Percentiles rank a stretch among this genome's conserved stretches.
These are phyloP conservation scores for Oophaga sylvatica DNA, from an alignment of 2,797 vertebrate genomes.

Conservation along the genomic window DNA sequence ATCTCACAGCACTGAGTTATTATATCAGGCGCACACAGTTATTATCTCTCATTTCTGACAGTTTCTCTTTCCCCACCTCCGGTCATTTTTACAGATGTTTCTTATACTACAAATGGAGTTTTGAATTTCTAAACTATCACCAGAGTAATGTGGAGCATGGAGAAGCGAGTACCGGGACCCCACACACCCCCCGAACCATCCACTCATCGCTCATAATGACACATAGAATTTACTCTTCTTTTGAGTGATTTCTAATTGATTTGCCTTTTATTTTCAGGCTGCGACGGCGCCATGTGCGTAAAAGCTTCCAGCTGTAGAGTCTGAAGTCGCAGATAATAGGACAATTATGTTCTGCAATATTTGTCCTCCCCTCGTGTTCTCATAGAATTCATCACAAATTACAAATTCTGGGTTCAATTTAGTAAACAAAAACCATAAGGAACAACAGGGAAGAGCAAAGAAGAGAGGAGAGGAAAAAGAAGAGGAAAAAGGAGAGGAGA, in stretches of 20 bases:
- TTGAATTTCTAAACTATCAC: background rate
- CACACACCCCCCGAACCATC: background rate
- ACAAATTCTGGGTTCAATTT: background rate
- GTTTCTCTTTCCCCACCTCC: background rate
- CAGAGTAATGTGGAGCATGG: background rate
- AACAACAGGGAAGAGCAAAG: background rate
- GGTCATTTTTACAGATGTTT: background rate
- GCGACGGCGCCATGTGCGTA: background rate
- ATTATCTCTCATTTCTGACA: background rate
- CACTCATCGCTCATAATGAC: background rate
- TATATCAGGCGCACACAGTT: background rate
- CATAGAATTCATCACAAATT: background rate
- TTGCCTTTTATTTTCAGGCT: slow-evolving; percentile 3
- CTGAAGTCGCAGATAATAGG: background rate
- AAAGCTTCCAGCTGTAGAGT: slow-evolving; percentile 1
- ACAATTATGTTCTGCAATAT: background rate
- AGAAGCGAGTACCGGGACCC: background rate
- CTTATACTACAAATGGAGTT: background rate
- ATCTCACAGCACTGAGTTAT: background rate
- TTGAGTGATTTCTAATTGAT: slow-evolving; percentile 19
- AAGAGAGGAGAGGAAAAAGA: background rate
- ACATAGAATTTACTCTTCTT: background rate
- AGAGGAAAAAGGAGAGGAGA: background rate
- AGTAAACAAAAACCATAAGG: background rate
- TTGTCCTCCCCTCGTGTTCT: background rate